Evolutionary conservation across 2,888 invertebrate genomes (phyloP).

Genomic region (Andrena minutula): DNA sequence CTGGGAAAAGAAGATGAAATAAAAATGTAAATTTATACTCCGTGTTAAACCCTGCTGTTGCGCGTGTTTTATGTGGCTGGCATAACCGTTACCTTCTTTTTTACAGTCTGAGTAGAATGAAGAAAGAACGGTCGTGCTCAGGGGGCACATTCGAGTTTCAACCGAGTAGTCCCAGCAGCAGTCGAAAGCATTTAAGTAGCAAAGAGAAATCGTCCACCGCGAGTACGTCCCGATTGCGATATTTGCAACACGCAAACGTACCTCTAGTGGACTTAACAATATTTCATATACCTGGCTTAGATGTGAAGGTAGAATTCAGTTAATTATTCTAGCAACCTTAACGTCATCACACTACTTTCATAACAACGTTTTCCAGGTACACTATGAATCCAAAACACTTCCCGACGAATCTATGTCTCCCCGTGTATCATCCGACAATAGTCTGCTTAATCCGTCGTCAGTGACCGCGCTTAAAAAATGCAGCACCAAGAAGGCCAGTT

Average conservation of each 20-base stretch:
- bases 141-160: conserved; percentile 87
- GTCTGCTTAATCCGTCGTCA: conserved; percentile 77
- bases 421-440: conserved; percentile 81
- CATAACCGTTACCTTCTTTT: neutral
- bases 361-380: conserved; percentile 86
- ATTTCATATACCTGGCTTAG: conserved; percentile 96
- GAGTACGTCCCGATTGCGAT: conserved; percentile 83
- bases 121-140: conserved; percentile 90
- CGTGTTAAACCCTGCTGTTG: neutral
- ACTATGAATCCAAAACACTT: conserved; percentile 92
- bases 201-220: conserved; percentile 82
- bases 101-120: conserved; percentile 87
- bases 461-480: conserved; percentile 85
- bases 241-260: conserved; percentile 84
- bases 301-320: conserved; percentile 89
- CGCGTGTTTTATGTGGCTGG: neutral
- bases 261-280: conserved; percentile 92
- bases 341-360: neutral
- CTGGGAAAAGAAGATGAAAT: conserved; percentile 89
- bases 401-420: conserved; percentile 88
- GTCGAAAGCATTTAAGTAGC: conserved; percentile 83
- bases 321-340: neutral
- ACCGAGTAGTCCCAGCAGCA: conserved; percentile 87
- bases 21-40: conserved; percentile 86
- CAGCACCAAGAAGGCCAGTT: conserved; percentile 93